phyloP scores from a whole-genome alignment of 1,140 invertebrate genomes.

The Zaprionus capensis region DNA sequence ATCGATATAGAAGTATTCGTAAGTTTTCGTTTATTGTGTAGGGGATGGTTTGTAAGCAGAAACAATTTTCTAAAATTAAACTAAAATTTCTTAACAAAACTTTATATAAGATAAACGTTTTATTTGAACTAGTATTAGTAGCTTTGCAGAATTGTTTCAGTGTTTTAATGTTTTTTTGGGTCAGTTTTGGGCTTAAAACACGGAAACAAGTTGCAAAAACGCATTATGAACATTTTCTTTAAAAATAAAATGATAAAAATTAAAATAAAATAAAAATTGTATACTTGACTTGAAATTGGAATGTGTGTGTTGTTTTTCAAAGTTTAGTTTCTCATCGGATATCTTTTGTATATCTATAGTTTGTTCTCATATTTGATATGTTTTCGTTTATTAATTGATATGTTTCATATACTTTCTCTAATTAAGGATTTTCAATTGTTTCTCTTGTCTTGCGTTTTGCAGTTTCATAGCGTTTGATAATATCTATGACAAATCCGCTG shows the following conservation, averaged over 20 bases:
- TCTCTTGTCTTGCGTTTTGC: conserved; percentile 27
- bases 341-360: conserved; percentile 19
- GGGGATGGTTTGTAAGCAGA: background rate
- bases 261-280: conserved; percentile 11
- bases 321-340: conserved; percentile 17
- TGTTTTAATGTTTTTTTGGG: conserved; percentile 73
- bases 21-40: conserved; percentile 6
- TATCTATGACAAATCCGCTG: conserved; percentile 53
- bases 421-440: conserved; percentile 43
- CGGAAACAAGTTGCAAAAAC: conserved; percentile 73
- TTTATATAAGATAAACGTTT: background rate
- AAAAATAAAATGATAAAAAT: background rate
- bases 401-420: conserved; percentile 66
- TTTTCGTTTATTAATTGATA: conserved; percentile 69
- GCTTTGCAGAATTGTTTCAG: conserved; percentile 73
- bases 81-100: background rate
- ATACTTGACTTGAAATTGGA: conserved; percentile 22
- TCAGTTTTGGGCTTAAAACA: conserved; percentile 76
- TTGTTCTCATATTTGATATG: conserved; percentile 72
- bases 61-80: background rate
- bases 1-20: conserved; percentile 34
- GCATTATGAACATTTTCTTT: background rate
- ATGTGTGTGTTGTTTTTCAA: conserved; percentile 23
- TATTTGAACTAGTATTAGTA: background rate
- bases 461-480: conserved; percentile 28